Evolutionary conservation across 2,888 invertebrate species (phyloP), one percentile per base, ranked within the genome.

Genomic region (Marronus borbonicus): DNA sequence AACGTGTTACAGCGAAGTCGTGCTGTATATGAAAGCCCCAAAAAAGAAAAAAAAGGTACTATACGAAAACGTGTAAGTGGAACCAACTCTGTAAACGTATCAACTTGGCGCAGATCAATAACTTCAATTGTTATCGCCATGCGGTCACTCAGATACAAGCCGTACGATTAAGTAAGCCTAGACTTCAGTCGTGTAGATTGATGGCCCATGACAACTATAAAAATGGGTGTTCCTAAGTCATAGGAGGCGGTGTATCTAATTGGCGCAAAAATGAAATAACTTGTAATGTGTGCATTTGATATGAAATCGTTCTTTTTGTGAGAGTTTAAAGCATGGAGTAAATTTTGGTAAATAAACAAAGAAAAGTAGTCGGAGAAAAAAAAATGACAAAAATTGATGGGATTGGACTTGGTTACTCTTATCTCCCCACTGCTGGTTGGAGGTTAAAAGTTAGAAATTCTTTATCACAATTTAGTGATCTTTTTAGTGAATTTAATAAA

Each of bases 401-500:
- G 75, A 86, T 89, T 39, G 94, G 93, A 83, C 91, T 96, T 83
- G 96, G 96, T 79, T 96, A 96, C 89, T 94, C 95, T 20, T 96
- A 96, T 86, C 90, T 96, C 85, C 96, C 96, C 58, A 91, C 94
- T 76, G 95, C 94, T 79, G 95, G 96, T 69, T 92, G 94, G 91
- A 90, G 93, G 83, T 90, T 95, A 83, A 94, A 93, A 87, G 91
- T 96, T 82, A 92, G 95, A 87, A 96, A 94, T 87, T 93, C 93
- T 50, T 88, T 96, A 80, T 94, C 96, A 36, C 96, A 97, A 87
- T 97, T 97, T 87, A 97, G 96, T 86, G 98, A 98, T 89, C 90
- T 98, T 81, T 98, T 98, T 89, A 97, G 98, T 88, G 97, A 98
- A 90, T 98, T 98, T 88, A 97, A 97, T 88, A 95, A 96, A 89